Percentiles rank a stretch among this genome's conserved stretches.
These are phyloP conservation scores for Anguilla anguilla DNA, from an alignment of 2,797 vertebrate genomes.

Conservation along the genomic window DNA sequence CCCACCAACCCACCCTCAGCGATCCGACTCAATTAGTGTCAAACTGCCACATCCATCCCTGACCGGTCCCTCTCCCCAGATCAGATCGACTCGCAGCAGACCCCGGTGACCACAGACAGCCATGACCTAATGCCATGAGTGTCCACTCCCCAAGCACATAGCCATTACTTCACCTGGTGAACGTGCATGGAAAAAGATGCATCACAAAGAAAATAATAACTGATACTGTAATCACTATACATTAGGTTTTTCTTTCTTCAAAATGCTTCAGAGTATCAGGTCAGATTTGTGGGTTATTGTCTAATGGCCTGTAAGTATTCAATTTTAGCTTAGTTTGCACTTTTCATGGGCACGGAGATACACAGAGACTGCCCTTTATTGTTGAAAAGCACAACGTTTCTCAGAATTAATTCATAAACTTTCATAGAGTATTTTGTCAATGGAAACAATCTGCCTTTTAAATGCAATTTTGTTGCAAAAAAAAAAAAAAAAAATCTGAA, in stretches of 20 bases:
- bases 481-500: constrained; percentile 52
- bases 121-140: constrained; percentile 62
- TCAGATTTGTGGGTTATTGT: constrained; percentile 70
- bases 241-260: constrained; percentile 68
- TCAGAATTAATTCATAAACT: constrained; percentile 55
- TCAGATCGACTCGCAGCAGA: background rate
- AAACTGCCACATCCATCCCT: constrained; percentile 17
- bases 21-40: constrained; percentile 42
- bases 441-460: constrained; percentile 58
- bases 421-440: constrained; percentile 61
- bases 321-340: constrained; percentile 68
- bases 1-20: constrained; percentile 51
- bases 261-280: constrained; percentile 64
- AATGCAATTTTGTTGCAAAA: constrained; percentile 54
- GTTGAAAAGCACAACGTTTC: constrained; percentile 23
- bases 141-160: constrained; percentile 55
- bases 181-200: background rate
- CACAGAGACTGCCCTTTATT: constrained; percentile 18
- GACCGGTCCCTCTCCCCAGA: constrained; percentile 30
- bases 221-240: constrained; percentile 30
- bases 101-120: constrained; percentile 42
- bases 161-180: constrained; percentile 50
- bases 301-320: constrained; percentile 77
- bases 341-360: constrained; percentile 55
- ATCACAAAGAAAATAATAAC: background rate